A percentile compares a stretch with the other conserved stretches of the same genome.
Conservation (phyloP, 2,888 invertebrate species). For the Hedychridium roseum region DNA sequence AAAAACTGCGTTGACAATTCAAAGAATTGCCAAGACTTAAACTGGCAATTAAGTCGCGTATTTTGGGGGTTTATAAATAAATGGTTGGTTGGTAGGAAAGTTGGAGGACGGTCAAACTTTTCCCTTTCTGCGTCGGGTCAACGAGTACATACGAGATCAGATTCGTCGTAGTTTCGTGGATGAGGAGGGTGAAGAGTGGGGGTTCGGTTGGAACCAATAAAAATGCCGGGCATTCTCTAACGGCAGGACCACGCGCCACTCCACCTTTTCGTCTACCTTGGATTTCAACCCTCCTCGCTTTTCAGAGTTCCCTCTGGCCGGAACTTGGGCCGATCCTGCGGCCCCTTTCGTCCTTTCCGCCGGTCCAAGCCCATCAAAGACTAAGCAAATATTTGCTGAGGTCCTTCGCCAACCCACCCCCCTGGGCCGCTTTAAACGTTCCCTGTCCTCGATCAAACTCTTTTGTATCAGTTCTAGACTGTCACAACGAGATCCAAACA, state of each 20-base stretch:
- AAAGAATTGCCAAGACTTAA: too few species aligned
- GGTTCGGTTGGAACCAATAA: slow-evolving; percentile 52
- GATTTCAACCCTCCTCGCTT: too few species aligned
- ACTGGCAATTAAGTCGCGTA: too few species aligned
- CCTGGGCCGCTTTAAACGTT: too few species aligned
- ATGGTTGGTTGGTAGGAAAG: too few species aligned
- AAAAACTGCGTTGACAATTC: too few species aligned
- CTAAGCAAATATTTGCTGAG: slow-evolving; percentile 62
- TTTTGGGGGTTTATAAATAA: too few species aligned
- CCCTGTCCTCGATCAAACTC: too few species aligned
- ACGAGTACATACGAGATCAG: slow-evolving; percentile 33
- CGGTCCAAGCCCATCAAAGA: slow-evolving; percentile 55
- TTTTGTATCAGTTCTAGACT: slow-evolving; percentile 43
- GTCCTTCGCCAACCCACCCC: slow-evolving; percentile 40
- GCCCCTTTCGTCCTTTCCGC: slow-evolving; percentile 41
- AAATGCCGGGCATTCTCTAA: slow-evolving; percentile 59
- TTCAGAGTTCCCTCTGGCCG: slow-evolving; percentile 17
- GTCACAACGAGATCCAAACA: slow-evolving; percentile 30
- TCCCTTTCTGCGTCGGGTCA: too few species aligned
- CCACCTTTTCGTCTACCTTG: slow-evolving; percentile 18
- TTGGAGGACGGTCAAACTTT: too few species aligned
- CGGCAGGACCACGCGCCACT: slow-evolving; percentile 19
- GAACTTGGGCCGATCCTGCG: too few species aligned
- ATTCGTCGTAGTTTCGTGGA: slow-evolving; percentile 21
- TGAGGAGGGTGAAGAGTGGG: slow-evolving; percentile 1